These are phyloP conservation scores for Punctoribates punctum DNA, from an alignment of 2,888 invertebrate genomes.

Conservation along the genomic window DNA sequence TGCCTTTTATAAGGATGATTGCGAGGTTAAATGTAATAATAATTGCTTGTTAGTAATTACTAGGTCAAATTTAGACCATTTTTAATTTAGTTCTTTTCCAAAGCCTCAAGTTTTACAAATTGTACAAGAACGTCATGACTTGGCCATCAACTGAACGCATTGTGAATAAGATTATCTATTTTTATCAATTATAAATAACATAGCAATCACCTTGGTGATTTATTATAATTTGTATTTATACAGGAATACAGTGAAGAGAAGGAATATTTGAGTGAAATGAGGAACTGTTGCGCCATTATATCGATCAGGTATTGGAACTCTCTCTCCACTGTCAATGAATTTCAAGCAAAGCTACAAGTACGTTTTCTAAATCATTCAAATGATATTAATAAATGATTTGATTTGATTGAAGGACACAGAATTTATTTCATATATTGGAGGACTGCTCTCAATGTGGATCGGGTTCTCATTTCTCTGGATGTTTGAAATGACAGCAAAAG, in stretches of 20 bases:
- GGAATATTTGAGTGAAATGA: neutral
- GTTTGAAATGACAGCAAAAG: too few species aligned
- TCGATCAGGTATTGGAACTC: conserved; percentile 41
- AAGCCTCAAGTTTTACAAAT: too few species aligned
- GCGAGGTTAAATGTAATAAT: conserved; percentile 35
- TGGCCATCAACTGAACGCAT: conserved; percentile 43
- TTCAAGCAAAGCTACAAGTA: conserved; percentile 41
- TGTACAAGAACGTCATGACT: too few species aligned
- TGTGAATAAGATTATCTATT: conserved; percentile 28
- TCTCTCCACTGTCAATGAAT: conserved; percentile 37
- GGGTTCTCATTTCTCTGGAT: too few species aligned
- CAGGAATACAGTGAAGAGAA: conserved; percentile 38
- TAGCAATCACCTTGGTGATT: too few species aligned
- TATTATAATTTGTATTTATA: neutral
- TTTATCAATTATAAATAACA: neutral
- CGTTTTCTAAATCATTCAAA: neutral
- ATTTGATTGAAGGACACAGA: conserved; percentile 7
- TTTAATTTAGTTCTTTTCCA: too few species aligned
- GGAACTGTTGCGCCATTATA: conserved; percentile 35
- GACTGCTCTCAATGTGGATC: conserved; percentile 41
- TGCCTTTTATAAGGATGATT: neutral
- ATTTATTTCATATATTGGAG: conserved; percentile 41
- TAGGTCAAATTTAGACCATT: too few species aligned
- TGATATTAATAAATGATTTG: neutral
- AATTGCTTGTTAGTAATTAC: conserved; percentile 39